A percentile compares a stretch with the other conserved stretches of the same genome.
Conservation (phyloP, 2,113 vertebrate species). For the Callaeas wilsoni region DNA sequence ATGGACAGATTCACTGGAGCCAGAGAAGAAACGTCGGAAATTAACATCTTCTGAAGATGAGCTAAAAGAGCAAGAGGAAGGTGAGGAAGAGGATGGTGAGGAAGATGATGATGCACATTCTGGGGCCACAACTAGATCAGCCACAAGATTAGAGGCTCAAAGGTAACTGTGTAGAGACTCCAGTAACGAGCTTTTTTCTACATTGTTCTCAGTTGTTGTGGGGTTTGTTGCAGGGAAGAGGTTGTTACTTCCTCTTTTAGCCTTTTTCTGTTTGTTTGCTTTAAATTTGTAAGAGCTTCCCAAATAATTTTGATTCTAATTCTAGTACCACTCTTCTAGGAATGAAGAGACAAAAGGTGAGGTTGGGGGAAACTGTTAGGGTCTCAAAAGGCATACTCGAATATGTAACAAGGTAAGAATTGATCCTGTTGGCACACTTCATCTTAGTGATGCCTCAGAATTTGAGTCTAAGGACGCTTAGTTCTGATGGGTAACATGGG, state of each 20-base stretch:
- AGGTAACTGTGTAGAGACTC: constrained; percentile 70
- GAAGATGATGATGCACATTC: constrained; percentile 66
- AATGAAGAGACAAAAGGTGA: not conserved
- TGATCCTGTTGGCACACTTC: not conserved
- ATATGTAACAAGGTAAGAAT: not conserved
- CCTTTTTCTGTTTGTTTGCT: not conserved
- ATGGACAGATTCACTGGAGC: constrained; percentile 56
- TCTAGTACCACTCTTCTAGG: not conserved
- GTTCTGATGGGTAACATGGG: not conserved
- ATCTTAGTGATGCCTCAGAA: not conserved
- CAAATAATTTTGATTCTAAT: not conserved
- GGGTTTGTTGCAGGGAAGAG: not conserved
- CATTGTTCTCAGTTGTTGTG: not conserved
- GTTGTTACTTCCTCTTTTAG: not conserved
- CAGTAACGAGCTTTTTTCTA: not conserved
- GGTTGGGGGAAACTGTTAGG: not conserved
- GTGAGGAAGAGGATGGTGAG: constrained; percentile 73
- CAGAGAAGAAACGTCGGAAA: constrained; percentile 81
- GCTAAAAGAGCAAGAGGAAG: constrained; percentile 73
- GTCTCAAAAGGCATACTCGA: not conserved
- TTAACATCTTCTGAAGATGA: constrained; percentile 59
- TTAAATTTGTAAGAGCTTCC: not conserved
- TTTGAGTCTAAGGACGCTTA: not conserved
- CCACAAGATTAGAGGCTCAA: constrained; percentile 87
- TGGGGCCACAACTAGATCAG: constrained; percentile 83